These are phyloP conservation scores for Gymnocheta viridis DNA, from an alignment of 2,888 invertebrate species.

Conservation along the genomic window DNA sequence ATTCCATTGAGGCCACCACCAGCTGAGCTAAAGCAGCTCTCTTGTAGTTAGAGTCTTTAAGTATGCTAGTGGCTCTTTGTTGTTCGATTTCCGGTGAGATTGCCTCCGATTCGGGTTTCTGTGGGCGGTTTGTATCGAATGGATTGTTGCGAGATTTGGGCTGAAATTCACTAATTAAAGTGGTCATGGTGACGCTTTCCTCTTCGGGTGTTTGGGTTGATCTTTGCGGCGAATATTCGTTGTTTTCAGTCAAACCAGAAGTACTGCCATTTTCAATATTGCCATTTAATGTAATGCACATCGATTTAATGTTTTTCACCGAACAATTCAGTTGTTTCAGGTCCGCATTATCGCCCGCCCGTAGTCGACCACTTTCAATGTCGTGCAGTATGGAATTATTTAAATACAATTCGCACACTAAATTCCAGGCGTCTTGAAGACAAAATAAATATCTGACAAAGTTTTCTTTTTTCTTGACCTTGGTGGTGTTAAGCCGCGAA, in stretches of 20 bases:
- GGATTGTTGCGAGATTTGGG: conserved; percentile 81
- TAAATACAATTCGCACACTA: conserved; percentile 84
- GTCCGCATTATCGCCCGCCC: conserved; percentile 65
- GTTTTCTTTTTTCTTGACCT: conserved; percentile 83
- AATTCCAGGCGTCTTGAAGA: conserved; percentile 85
- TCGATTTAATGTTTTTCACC: conserved; percentile 73
- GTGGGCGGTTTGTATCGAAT: conserved; percentile 81
- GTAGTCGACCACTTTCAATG: conserved; percentile 78
- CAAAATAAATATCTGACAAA: conserved; percentile 85
- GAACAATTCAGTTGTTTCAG: conserved; percentile 67
- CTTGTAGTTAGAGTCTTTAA: conserved; percentile 94
- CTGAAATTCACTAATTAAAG: conserved; percentile 81
- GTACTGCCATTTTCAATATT: conserved; percentile 72
- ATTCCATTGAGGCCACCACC: conserved; percentile 91
- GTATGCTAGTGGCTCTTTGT: conserved; percentile 90
- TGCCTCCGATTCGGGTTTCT: conserved; percentile 83
- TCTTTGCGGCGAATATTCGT: conserved; percentile 76
- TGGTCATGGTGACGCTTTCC: conserved; percentile 81
- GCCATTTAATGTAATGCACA: conserved; percentile 75
- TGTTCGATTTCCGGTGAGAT: conserved; percentile 92
- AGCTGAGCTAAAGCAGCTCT: conserved; percentile 92
- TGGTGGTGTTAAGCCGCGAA: conserved; percentile 83
- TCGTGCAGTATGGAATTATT: conserved; percentile 82
- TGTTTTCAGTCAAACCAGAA: conserved; percentile 72
- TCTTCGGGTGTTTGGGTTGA: conserved; percentile 75